Evolutionary conservation across 2,888 invertebrate genomes (phyloP).

Genomic region (Polyommatus iphigenia): DNA sequence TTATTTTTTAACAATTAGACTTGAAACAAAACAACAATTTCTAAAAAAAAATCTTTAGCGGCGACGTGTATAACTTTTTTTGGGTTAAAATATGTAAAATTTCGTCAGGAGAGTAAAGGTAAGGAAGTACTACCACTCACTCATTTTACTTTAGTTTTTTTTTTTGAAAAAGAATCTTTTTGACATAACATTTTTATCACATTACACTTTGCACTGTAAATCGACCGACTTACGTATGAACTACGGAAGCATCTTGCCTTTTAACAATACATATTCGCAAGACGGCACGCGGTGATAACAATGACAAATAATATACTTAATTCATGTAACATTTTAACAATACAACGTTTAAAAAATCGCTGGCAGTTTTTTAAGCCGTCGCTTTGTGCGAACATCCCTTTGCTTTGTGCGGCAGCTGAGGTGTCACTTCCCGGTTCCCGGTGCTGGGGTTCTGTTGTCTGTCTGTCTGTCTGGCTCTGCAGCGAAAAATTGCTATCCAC

Average conservation of each 20-base stretch:
- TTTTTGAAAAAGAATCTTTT: too few species aligned
- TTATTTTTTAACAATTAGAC: background rate
- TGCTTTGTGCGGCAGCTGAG: constrained; percentile 19
- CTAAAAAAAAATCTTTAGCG: background rate
- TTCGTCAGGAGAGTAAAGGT: too few species aligned
- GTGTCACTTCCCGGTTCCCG: background rate
- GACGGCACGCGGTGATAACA: constrained; percentile 4
- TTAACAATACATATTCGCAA: background rate
- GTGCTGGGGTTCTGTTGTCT: background rate
- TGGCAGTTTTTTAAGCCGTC: constrained; percentile 34
- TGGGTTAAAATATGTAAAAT: too few species aligned
- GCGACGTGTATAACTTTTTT: too few species aligned
- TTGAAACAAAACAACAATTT: background rate
- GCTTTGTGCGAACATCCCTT: constrained; percentile 24
- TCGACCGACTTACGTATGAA: too few species aligned
- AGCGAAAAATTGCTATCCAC: background rate
- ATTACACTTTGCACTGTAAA: too few species aligned
- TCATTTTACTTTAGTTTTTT: too few species aligned
- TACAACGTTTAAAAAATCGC: constrained; percentile 33
- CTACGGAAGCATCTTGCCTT: background rate
- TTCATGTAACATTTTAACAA: constrained; percentile 25
- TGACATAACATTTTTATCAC: too few species aligned
- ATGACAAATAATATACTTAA: background rate
- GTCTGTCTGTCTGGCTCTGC: background rate
- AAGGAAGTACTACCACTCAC: too few species aligned